These are phyloP conservation scores for Flexamia atlantica DNA, from an alignment of 2,888 invertebrate genomes.

Conservation along the genomic window DNA sequence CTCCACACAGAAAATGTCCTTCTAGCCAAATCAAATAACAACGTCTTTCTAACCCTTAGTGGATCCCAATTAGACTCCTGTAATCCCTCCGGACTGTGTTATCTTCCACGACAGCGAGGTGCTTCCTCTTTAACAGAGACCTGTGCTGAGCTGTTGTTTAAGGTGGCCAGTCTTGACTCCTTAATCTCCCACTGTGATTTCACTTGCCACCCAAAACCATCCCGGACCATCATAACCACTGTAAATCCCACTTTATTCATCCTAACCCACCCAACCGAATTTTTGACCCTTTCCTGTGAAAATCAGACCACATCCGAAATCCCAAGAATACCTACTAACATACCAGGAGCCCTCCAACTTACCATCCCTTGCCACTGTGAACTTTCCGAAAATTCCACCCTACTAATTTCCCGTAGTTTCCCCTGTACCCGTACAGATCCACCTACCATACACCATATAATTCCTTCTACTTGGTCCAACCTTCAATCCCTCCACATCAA, in stretches of 20 bases:
- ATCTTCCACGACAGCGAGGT: constrained; percentile 5
- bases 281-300: not conserved
- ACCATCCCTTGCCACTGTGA: constrained; percentile 6
- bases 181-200: constrained; percentile 8
- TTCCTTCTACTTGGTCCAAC: not conserved
- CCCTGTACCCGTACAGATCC: not conserved
- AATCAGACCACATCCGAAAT: not conserved
- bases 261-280: constrained; percentile 1
- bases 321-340: not conserved
- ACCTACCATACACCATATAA: not conserved
- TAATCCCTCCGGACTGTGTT: not conserved
- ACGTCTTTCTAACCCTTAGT: not conserved
- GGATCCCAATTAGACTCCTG: not conserved
- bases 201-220: not conserved
- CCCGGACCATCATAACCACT: not conserved
- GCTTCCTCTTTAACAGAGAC: not conserved
- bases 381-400: not conserved
- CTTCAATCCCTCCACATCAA: not conserved
- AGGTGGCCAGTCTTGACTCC: not conserved
- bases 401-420: not conserved
- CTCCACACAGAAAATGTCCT: not conserved
- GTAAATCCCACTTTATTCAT: not conserved
- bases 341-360: not conserved
- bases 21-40: not conserved
- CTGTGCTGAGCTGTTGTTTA: not conserved